phyloP scores from a whole-genome alignment of 2,113 vertebrate genomes.

The Neotoma lepida region DNA sequence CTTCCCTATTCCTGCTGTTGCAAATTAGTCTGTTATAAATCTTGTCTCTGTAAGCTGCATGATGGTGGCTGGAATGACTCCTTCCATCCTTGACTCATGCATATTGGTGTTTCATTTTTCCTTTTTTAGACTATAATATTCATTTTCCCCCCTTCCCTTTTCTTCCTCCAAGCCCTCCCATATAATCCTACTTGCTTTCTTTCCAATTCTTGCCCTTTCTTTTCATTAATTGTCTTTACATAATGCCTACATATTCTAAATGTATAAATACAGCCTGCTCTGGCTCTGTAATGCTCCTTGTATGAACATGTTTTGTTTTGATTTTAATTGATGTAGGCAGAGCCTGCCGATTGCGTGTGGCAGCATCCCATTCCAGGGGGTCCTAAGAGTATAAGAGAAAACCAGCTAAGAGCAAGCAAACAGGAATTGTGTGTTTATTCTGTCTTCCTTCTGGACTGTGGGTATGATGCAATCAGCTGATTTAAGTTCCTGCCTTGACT shows the following conservation, averaged over 20 bases:
- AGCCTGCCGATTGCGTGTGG: neutral
- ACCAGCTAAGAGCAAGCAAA: too few relatives aligned
- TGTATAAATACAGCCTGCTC: too few relatives aligned
- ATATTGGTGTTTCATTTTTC: neutral
- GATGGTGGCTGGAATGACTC: neutral
- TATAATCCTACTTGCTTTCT: neutral
- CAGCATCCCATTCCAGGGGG: too few relatives aligned
- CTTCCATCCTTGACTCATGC: neutral
- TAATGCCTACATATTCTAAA: neutral
- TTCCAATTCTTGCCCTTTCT: neutral
- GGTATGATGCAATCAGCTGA: neutral
- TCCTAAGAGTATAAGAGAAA: neutral
- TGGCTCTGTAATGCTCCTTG: neutral
- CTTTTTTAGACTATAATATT: neutral
- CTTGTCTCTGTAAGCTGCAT: neutral
- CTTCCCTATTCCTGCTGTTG: neutral
- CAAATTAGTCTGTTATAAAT: neutral
- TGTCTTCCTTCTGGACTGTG: too few relatives aligned
- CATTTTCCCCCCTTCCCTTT: neutral
- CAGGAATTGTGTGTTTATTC: neutral
- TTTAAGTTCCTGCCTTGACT: neutral
- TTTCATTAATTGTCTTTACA: neutral
- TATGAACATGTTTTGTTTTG: neutral
- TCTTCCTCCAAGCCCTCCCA: neutral
- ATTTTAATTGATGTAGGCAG: neutral